A percentile compares a stretch with the other conserved stretches of the same genome.
These are phyloP conservation scores for Ophioderma brevispina DNA, from an alignment of 35 echinoderm and acorn worm species.

Conservation along the genomic window DNA sequence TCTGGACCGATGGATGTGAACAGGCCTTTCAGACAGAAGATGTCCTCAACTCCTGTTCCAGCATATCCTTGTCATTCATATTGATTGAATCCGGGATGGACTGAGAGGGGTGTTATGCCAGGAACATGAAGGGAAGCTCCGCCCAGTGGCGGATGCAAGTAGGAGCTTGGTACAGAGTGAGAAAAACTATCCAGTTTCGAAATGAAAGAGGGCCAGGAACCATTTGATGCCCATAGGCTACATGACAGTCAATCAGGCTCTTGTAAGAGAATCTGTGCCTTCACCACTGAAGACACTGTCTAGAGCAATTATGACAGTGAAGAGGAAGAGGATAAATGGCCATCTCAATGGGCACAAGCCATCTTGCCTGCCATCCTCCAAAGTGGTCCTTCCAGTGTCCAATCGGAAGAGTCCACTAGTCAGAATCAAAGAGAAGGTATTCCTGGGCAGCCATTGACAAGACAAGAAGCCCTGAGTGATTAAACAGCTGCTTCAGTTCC, in stretches of 20 bases:
- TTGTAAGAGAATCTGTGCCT: conserved; percentile 41
- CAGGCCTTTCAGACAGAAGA: conserved; percentile 1
- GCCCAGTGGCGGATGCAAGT: conserved; percentile 44
- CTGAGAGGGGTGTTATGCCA: conserved; percentile 53
- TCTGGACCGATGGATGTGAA: conserved; percentile 11
- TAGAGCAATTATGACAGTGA: too few relatives aligned
- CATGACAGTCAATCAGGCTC: conserved; percentile 45
- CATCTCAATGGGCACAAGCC: conserved; percentile 46
- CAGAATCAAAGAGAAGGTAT: background rate
- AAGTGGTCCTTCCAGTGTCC: background rate
- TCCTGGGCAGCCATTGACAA: background rate
- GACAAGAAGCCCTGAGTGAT: background rate
- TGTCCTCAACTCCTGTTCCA: conserved; percentile 26
- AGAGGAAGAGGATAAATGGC: conserved; percentile 47
- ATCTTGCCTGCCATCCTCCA: conserved; percentile 44
- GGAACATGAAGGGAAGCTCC: conserved; percentile 5
- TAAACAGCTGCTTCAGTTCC: too few relatives aligned
- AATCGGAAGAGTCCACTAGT: conserved; percentile 46
- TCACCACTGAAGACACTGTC: conserved; percentile 54
- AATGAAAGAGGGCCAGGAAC: too few relatives aligned
- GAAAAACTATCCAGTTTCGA: conserved; percentile 49
- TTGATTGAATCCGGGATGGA: conserved; percentile 35
- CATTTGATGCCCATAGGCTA: conserved; percentile 46
- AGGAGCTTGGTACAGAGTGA: conserved; percentile 39
- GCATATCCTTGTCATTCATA: conserved; percentile 37